These are phyloP conservation scores for Reticulitermes lucifugus DNA, from an alignment of 2,888 invertebrate genomes.

Conservation along the genomic window DNA sequence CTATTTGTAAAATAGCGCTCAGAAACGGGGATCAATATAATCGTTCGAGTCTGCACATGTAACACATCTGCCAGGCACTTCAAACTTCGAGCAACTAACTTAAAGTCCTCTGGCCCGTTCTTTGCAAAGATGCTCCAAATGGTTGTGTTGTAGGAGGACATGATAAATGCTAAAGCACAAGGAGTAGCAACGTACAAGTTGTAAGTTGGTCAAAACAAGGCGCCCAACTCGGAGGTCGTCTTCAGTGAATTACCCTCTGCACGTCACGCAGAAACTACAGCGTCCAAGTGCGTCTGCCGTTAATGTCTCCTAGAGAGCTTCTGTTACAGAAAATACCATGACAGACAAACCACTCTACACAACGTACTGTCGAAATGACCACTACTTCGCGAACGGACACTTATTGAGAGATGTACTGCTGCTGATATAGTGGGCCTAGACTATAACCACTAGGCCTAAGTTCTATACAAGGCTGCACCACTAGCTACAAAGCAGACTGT, in stretches of 20 bases:
- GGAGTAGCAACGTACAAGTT: background rate
- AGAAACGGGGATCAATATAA: background rate
- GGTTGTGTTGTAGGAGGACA: background rate
- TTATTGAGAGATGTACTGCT: no score
- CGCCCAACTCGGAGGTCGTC: background rate
- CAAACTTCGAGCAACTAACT: background rate
- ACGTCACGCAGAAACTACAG: background rate
- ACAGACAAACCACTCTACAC: no score
- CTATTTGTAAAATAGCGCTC: background rate
- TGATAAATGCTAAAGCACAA: background rate
- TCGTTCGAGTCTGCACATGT: background rate
- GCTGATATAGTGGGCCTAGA: no score
- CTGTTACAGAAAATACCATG: background rate
- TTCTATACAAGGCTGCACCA: no score
- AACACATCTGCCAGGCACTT: background rate
- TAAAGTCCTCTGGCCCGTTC: background rate
- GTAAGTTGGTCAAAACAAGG: background rate
- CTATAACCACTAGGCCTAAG: no score
- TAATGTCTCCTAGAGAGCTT: background rate
- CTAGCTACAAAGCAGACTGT: no score
- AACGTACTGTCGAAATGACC: no score
- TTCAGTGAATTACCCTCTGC: slow-evolving; percentile 5
- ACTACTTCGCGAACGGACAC: no score
- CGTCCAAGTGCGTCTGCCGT: background rate
- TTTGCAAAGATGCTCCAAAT: background rate